Conservation (phyloP, 1,140 invertebrate genomes). For the Argopecten irradians region DNA sequence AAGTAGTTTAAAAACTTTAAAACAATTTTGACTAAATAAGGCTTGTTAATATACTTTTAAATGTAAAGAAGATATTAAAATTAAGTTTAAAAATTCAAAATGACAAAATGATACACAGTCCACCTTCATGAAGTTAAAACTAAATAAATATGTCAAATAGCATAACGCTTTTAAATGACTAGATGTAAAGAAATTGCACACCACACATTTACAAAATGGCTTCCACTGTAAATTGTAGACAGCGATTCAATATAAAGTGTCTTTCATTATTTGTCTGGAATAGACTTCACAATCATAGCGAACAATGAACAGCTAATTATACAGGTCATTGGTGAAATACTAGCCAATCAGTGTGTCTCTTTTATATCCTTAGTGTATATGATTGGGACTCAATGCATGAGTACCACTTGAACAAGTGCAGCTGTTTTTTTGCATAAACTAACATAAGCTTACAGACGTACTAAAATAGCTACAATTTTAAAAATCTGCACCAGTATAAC, state of each 20-base stretch:
- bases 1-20: no score
- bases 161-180: no score
- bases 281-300: not conserved
- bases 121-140: no score
- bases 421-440: not conserved
- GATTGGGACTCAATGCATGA: constrained; percentile 5
- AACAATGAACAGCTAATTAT: not conserved
- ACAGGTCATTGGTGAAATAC: not conserved
- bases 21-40: no score
- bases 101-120: no score
- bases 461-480: not conserved
- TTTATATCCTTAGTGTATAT: not conserved
- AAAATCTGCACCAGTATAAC: not conserved
- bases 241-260: not conserved
- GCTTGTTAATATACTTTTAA: no score
- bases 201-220: not conserved
- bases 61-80: no score
- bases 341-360: not conserved
- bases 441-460: not conserved
- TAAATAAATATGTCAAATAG: no score
- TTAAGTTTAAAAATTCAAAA: no score
- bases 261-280: not conserved
- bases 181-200: not conserved
- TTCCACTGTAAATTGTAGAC: not conserved
- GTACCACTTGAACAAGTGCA: not conserved